Base-by-base conservation (phyloP, 2,113 vertebrate genomes). In the Litocranius walleri region DNA sequence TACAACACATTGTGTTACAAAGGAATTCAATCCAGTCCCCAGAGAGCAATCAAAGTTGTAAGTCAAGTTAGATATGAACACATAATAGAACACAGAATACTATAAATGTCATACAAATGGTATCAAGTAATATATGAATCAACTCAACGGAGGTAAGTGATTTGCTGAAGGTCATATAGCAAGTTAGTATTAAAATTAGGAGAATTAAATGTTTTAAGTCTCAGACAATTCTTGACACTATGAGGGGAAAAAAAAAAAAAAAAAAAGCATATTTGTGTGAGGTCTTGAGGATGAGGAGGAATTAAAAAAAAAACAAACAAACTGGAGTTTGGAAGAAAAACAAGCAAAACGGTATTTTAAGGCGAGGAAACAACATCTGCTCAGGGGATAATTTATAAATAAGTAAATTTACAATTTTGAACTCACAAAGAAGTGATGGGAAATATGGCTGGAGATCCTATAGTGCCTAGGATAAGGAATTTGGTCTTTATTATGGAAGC, bases 91-190 rank as follows among this genome's bases (percentile, higher is more conserved):
- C 74, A 92, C 29, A 88, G 62, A 88, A 74, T 50, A 54, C 40
- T 54, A 64, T 74, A 96, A 92, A 86, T 83, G 90, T 90, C 90
- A 90, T 57, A 77, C 23, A 87, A 94, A 90, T 40, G 30, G 48
- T 61, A 96, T 78, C 71, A 89, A 97, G 89, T 74, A 97, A 96
- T 62, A 90, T 48, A 90, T 61, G 71, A 94, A 33, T 92, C 95
- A 87, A 78, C 45, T 91, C 67, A 93, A 21, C 3, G 7, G n/a
- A 94, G 84, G 64, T 91, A 88, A 87, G 25, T 95, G 59, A 94
- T 95, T 85, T 96, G n/a, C 59, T 95, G 50, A 97, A 97, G 56
- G 54, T 92, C 85, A 85, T 48, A 77, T 3, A 88, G 80, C 36
- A 92, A 54, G 2, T 80, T 78, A 96, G 52, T 67, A 88, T 67